These are phyloP conservation scores for Ladona fulva DNA, from an alignment of 1,140 invertebrate species.

Conservation along the genomic window DNA sequence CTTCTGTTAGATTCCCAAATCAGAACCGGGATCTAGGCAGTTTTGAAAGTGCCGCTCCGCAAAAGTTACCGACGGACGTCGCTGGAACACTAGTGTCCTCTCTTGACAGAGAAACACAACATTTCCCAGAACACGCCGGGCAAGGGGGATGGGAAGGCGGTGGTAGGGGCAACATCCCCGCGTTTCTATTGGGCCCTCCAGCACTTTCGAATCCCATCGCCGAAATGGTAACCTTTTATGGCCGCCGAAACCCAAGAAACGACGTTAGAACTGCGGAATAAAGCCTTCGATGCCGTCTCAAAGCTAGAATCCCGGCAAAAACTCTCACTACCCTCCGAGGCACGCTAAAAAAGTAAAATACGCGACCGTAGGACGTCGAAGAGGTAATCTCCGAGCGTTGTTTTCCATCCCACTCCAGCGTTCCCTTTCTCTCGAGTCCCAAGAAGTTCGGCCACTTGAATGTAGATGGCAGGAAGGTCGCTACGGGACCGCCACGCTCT, in stretches of 20 bases:
- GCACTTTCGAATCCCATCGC: background rate
- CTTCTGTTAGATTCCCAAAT: too few species aligned
- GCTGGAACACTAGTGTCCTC: background rate
- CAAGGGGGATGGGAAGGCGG: background rate
- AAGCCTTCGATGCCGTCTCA: background rate
- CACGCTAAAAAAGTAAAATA: background rate
- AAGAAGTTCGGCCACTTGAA: background rate
- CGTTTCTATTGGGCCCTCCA: background rate
- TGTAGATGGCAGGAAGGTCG: constrained; percentile 1
- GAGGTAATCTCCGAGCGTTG: background rate
- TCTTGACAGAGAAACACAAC: constrained; percentile 12
- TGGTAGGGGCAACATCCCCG: background rate
- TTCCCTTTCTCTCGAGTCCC: background rate
- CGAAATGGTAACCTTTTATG: constrained; percentile 1
- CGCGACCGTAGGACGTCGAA: background rate
- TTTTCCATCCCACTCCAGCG: background rate
- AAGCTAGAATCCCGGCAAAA: background rate
- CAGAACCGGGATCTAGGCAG: too few species aligned
- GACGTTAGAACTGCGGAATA: constrained; percentile 7
- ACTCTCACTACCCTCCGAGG: background rate
- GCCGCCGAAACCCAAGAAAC: constrained; percentile 5
- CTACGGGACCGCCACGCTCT: constrained; percentile 1
- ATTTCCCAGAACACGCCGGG: background rate
- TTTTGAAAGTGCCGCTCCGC: background rate
- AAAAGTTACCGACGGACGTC: too few species aligned